Conservation (phyloP, 2,113 vertebrate genomes). For the Lycocorax pyrrhopterus region DNA sequence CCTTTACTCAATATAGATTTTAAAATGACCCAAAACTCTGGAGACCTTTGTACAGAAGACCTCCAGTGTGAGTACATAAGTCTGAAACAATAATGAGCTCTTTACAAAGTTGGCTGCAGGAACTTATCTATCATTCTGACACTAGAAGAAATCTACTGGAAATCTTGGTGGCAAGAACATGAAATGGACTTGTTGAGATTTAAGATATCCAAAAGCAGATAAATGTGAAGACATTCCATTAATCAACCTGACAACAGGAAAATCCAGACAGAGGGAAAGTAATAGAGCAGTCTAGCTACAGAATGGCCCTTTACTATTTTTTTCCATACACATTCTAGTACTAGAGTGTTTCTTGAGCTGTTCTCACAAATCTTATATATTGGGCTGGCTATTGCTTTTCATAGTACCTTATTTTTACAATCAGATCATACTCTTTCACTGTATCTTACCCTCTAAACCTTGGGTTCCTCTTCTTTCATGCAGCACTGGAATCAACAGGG, state of each 20-base stretch:
- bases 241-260: slow-evolving; percentile 66
- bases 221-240: slow-evolving; percentile 62
- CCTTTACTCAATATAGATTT: slow-evolving; percentile 9
- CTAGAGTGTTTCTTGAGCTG: not conserved
- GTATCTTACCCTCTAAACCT: not conserved
- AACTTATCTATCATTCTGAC: slow-evolving; percentile 74
- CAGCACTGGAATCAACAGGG: not conserved
- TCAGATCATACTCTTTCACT: not conserved
- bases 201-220: slow-evolving; percentile 71
- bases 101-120: slow-evolving; percentile 34
- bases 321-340: not conserved
- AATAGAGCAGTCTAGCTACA: slow-evolving; percentile 20
- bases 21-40: not conserved
- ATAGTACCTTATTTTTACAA: not conserved
- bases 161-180: slow-evolving; percentile 72
- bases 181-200: slow-evolving; percentile 71
- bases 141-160: slow-evolving; percentile 68
- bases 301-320: slow-evolving; percentile 8
- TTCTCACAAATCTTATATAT: not conserved
- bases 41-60: slow-evolving; percentile 7
- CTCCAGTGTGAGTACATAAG: slow-evolving; percentile 9
- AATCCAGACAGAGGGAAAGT: slow-evolving; percentile 15
- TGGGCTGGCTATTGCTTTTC: not conserved
- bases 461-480: not conserved
- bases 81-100: slow-evolving; percentile 61